Percentiles rank a stretch among this genome's conserved stretches.
These are phyloP conservation scores for Epinotia demarniana DNA, from an alignment of 2,888 invertebrate species.

Conservation along the genomic window DNA sequence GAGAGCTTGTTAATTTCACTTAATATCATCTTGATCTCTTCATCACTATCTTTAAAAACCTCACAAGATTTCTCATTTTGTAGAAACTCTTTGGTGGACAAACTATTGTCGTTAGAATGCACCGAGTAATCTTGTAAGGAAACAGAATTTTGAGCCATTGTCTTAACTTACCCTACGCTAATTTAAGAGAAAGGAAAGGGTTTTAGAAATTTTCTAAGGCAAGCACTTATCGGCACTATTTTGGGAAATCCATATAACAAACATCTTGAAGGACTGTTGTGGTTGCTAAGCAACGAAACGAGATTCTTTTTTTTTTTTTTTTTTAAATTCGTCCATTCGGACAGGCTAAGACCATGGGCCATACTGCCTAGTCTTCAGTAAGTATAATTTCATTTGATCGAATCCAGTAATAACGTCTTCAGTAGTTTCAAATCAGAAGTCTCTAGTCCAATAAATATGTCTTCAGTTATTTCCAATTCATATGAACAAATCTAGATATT, in stretches of 20 bases:
- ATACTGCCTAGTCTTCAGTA: too few relatives aligned
- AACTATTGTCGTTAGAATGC: conserved; percentile 72
- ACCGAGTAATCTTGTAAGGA: conserved; percentile 53
- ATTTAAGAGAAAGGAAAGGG: neutral
- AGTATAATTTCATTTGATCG: too few relatives aligned
- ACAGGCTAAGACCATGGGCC: too few relatives aligned
- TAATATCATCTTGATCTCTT: conserved; percentile 88
- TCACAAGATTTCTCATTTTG: conserved; percentile 75
- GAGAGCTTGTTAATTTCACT: conserved; percentile 87
- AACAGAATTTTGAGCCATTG: conserved; percentile 62
- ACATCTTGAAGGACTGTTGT: conserved; percentile 51
- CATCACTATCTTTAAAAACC: conserved; percentile 77
- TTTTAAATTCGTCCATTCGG: too few relatives aligned
- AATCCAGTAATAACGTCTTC: too few relatives aligned
- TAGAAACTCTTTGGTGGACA: conserved; percentile 76
- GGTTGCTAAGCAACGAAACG: conserved; percentile 58
- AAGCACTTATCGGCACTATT: conserved; percentile 2
- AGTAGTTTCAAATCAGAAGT: too few relatives aligned
- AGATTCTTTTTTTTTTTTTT: too few relatives aligned
- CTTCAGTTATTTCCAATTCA: too few relatives aligned
- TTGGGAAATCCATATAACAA: conserved; percentile 50
- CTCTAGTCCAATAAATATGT: too few relatives aligned
- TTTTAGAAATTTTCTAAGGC: neutral
- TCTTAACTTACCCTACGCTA: conserved; percentile 16
- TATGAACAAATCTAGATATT: too few relatives aligned